phyloP scores from a whole-genome alignment of 2,888 invertebrate species.

The Dioctria linearis region DNA sequence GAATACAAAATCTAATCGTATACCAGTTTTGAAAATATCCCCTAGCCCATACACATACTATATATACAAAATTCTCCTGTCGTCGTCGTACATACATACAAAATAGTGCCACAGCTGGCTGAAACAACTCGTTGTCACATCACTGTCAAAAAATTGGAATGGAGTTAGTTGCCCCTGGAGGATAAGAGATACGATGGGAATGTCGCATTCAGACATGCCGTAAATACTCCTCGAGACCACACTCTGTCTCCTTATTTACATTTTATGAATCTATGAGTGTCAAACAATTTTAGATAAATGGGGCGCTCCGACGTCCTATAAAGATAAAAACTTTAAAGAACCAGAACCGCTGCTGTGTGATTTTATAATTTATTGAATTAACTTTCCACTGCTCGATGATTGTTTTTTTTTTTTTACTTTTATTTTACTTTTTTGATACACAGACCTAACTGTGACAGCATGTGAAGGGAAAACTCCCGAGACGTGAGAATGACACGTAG shows the following conservation, averaged over 20 bases:
- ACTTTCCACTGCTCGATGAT: conserved; percentile 20
- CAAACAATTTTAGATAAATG: conserved; percentile 60
- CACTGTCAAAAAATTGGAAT: conserved; percentile 26
- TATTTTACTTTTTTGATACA: background rate
- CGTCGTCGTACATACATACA: too few relatives aligned
- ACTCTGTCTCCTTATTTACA: conserved; percentile 56
- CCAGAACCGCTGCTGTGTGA: conserved; percentile 1
- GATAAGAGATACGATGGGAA: conserved; percentile 58
- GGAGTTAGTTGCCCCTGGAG: conserved; percentile 22
- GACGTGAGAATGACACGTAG: conserved; percentile 5
- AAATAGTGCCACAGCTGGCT: conserved; percentile 3
- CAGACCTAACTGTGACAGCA: background rate
- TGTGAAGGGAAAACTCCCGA: conserved; percentile 21
- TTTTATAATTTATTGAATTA: conserved; percentile 56
- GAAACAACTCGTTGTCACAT: conserved; percentile 11
- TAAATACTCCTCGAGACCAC: conserved; percentile 53
- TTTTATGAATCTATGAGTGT: conserved; percentile 60
- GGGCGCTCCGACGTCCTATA: conserved; percentile 26
- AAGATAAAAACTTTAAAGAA: conserved; percentile 37
- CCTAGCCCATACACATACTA: too few relatives aligned
- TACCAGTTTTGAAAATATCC: too few relatives aligned
- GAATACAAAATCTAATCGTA: too few relatives aligned
- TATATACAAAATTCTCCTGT: too few relatives aligned
- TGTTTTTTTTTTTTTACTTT: background rate
- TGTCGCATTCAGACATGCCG: conserved; percentile 56